Evolutionary conservation across 2,888 invertebrate genomes (phyloP).

Genomic region (Hipparchia semele): DNA sequence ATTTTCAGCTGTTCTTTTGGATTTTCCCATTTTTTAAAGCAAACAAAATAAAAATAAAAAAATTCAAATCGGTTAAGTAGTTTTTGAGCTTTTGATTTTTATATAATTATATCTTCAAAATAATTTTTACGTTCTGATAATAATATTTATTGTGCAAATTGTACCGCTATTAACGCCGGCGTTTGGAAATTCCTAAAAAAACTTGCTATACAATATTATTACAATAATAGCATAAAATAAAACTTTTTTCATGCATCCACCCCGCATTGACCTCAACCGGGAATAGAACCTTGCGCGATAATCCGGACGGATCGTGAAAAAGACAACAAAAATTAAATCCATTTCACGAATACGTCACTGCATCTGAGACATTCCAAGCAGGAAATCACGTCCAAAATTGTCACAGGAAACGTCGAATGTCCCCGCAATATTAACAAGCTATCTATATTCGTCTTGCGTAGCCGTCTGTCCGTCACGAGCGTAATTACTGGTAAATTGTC

Average conservation of each 20-base stretch:
- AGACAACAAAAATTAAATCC: neutral
- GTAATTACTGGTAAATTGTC: conserved; percentile 43
- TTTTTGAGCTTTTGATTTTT: no score
- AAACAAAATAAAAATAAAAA: no score
- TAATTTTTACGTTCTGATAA: no score
- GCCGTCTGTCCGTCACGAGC: conserved; percentile 52
- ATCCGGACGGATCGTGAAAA: neutral
- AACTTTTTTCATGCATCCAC: no score
- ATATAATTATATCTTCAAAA: no score
- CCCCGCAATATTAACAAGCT: conserved; percentile 51
- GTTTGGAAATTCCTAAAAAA: no score
- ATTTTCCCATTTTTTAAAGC: no score
- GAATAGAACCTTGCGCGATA: neutral
- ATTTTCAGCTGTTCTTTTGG: no score
- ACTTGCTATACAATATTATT: neutral
- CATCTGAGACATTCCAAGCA: conserved; percentile 42
- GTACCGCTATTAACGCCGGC: no score
- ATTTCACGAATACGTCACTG: conserved; percentile 19
- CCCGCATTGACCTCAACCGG: neutral
- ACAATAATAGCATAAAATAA: no score
- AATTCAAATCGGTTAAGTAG: no score
- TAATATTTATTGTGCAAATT: no score
- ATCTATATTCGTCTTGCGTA: conserved; percentile 62
- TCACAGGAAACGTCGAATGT: conserved; percentile 62
- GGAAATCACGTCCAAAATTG: conserved; percentile 72